Base-by-base conservation (phyloP, 2,888 invertebrate species). In the Tachina lurida region DNA sequence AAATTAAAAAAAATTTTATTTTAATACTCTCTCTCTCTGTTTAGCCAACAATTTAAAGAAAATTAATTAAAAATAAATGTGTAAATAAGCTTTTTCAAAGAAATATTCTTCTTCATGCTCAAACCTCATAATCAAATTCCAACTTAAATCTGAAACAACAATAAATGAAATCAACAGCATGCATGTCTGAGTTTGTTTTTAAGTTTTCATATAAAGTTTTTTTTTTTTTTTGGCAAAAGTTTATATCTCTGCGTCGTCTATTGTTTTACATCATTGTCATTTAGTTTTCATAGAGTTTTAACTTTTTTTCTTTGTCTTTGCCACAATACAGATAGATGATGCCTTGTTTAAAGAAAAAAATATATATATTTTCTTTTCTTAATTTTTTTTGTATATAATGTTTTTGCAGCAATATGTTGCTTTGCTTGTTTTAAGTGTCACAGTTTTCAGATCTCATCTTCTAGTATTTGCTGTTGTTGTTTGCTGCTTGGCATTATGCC, bases 401-500 rank as follows among this genome's bases (percentile, higher is more conserved):
- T 70, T 77, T 45, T 78, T 65, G 41, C 17, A 5, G 52, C 22
- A 52, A 81, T 31, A 43, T 45, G 58, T n/a, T n/a, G 62, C 41
- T 73, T 17, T 31, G 52, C 17, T 70, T 63, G 45, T 56, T 54
- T 60, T n/a, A 68, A 75, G 75, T 75, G 75, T 71, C 73, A 84
- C 49, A 77, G 62, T 74, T 77, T 81, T 81, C 62, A 15, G 62
- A 81, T n/a, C 63, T 74, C 70, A 75, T 65, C 75, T 84, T 76
- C 65, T 41, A 73, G 52, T 67, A 73, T 58, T 82, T 62, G 70
- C 68, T 60, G 39, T 62, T 76, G 39, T 62, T 76, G 65, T n/a
- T 65, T 63, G 58, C 62, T 80, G 52, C 74, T 74, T 85, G 87
- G 87, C 87, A 87, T 80, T 87, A 83, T 87, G 87, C 87, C 87